Evolutionary conservation across 2,113 vertebrate species (phyloP), one percentile per base, ranked within the genome.

Genomic region (Eptesicus fuscus): DNA sequence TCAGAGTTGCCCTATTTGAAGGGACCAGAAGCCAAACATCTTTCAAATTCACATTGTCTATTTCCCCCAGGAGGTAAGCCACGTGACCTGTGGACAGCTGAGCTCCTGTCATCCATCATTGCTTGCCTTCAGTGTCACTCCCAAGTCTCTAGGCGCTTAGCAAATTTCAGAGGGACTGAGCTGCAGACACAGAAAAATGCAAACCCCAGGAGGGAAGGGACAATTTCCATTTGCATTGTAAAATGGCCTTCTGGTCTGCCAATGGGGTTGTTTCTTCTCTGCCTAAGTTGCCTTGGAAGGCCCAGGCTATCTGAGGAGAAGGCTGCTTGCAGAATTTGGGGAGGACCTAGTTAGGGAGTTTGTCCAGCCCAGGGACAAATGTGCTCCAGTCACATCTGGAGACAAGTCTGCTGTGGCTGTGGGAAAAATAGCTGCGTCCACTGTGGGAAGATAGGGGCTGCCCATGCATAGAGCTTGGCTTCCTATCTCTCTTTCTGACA

Each of bases 1-100:
- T 94, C 92, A 93, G 49, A 20, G 88, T 92, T 90, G 91, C 77
- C 80, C 12, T 84, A 51, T 92, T 94, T 53, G 90, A 90, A 87
- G 80, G 63, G 71, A 95, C 40, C 80, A 90, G 84, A 93, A 96
- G 61, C 87, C 90, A 94, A 95, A 95, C 35, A 92, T 95, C 88
- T 94, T 96, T 96, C 95, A 92, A 92, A 97, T 90, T 93, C 83
- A 94, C 95, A 96, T 93, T 93, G 80, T 32, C 59, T 84, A 23
- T 86, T 85, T 83, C 40, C 63, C 63, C n/a, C 71, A 82, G 84
- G 84, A 96, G 78, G 77, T 51, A 67, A 77, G 59, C 90, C 96
- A 97, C 2, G 5, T 96, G 95, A 56, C 76, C 88, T 5, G 0
- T 3, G 71, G 92, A 88, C 80, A 93, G 90, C 92, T 95, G 83